A percentile compares a stretch with the other conserved stretches of the same genome.
phyloP scores from a whole-genome alignment of 2,797 vertebrate genomes.

The Myotis findleyi region DNA sequence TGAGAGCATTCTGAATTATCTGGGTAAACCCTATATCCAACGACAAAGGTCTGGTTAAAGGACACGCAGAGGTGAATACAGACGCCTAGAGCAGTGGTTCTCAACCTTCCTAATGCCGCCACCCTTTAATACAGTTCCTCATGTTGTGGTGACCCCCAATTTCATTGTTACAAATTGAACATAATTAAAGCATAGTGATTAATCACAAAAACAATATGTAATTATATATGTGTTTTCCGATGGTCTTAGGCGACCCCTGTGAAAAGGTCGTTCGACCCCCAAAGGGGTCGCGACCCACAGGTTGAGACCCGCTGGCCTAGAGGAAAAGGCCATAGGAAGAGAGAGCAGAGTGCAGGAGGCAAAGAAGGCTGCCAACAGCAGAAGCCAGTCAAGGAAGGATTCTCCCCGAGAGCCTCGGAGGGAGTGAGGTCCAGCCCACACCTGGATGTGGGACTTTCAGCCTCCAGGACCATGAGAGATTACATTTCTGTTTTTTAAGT shows the following conservation, averaged over 20 bases:
- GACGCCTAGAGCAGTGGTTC: neutral
- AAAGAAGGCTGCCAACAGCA: neutral
- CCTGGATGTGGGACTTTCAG: neutral
- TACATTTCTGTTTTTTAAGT: neutral
- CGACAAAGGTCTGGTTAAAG: neutral
- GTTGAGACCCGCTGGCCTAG: too few relatives aligned
- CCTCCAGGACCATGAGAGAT: neutral
- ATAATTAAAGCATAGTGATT: too few relatives aligned
- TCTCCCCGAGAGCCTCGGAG: neutral
- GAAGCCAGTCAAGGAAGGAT: neutral
- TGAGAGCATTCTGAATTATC: neutral
- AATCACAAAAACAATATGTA: too few relatives aligned
- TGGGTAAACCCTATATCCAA: too few relatives aligned
- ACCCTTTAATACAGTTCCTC: too few relatives aligned
- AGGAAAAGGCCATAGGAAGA: neutral
- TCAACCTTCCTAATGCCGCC: too few relatives aligned
- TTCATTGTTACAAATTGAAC: too few relatives aligned
- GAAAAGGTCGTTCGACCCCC: too few relatives aligned
- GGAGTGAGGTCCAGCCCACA: neutral
- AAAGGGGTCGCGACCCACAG: too few relatives aligned
- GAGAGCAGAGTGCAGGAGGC: neutral
- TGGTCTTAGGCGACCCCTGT: too few relatives aligned
- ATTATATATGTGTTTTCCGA: too few relatives aligned
- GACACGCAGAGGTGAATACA: neutral
- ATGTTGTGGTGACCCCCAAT: too few relatives aligned